Conservation (phyloP, 2,797 vertebrate species). For the Typhlichthys subterraneus region DNA sequence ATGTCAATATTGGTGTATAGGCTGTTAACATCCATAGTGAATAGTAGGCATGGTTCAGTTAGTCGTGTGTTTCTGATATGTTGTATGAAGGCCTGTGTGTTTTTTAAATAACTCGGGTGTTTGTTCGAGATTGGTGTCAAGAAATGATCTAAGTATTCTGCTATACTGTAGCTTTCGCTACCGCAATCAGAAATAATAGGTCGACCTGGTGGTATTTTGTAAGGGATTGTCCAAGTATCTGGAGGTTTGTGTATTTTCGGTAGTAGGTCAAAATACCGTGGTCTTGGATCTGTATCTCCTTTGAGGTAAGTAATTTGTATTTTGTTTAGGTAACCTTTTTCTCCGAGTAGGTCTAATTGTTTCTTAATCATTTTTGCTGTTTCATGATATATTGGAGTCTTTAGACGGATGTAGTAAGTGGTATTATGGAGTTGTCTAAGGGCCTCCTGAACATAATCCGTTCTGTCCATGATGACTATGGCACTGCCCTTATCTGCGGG, state of each 20-base stretch:
- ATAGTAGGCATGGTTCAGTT: neutral
- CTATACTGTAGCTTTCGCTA: neutral
- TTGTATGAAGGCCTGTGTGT: neutral
- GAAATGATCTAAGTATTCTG: neutral
- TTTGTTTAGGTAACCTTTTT: neutral
- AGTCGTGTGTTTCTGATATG: neutral
- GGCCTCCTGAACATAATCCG: neutral
- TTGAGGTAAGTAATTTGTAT: neutral
- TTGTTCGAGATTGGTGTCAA: neutral
- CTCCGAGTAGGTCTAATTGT: neutral
- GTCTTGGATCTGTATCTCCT: neutral
- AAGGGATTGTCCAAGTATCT: neutral
- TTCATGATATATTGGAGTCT: neutral
- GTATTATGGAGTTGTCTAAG: neutral
- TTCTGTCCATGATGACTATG: neutral
- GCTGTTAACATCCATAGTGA: slow-evolving; percentile 4
- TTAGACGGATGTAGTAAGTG: neutral
- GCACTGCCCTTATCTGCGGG: neutral
- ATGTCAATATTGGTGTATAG: slow-evolving; percentile 14
- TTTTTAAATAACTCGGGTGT: neutral
- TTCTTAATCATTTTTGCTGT: neutral
- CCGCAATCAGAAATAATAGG: neutral
- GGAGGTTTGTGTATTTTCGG: neutral
- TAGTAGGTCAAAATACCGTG: neutral
- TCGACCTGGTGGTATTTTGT: neutral